Evolutionary conservation across 1,140 invertebrate genomes (phyloP).

Genomic region (Thalassaphorura encarpata): DNA sequence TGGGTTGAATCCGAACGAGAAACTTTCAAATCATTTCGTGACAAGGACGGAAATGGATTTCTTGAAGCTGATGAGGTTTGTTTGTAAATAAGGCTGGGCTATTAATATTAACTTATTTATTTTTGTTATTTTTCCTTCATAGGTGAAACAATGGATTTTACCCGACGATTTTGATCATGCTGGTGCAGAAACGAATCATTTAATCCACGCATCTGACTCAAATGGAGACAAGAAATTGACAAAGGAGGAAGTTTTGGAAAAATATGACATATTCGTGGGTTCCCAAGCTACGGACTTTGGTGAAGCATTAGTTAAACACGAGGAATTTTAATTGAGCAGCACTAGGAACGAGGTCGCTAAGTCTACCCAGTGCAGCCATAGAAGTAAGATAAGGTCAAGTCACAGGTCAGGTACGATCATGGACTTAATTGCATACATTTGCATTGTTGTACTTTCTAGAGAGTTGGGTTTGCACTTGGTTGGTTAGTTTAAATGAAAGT

Average conservation of each 20-base stretch:
- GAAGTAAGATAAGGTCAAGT: too few relatives aligned
- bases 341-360: too few relatives aligned
- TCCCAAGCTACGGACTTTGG: slow-evolving; percentile 99
- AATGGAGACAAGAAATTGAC: slow-evolving; percentile 83
- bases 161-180: slow-evolving; percentile 94
- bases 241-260: slow-evolving; percentile 83
- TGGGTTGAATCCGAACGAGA: slow-evolving; percentile 92
- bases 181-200: slow-evolving; percentile 86
- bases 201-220: slow-evolving; percentile 87
- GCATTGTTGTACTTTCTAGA: too few relatives aligned
- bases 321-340: slow-evolving; percentile 79
- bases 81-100: too few relatives aligned
- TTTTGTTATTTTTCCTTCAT: not conserved
- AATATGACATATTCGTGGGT: slow-evolving; percentile 96
- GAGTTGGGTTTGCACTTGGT: too few relatives aligned
- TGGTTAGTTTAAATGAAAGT: too few relatives aligned
- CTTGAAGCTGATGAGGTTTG: slow-evolving; percentile 73
- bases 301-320: slow-evolving; percentile 84
- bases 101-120: slow-evolving; percentile 10
- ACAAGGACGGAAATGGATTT: slow-evolving; percentile 78
- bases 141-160: slow-evolving; percentile 85
- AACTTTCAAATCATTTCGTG: slow-evolving; percentile 72
- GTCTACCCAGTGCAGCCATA: too few relatives aligned
- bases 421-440: too few relatives aligned
- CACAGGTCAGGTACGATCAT: too few relatives aligned